Evolutionary conservation across 1,140 invertebrate species (phyloP).

Genomic region (Phthorimaea operculella): DNA sequence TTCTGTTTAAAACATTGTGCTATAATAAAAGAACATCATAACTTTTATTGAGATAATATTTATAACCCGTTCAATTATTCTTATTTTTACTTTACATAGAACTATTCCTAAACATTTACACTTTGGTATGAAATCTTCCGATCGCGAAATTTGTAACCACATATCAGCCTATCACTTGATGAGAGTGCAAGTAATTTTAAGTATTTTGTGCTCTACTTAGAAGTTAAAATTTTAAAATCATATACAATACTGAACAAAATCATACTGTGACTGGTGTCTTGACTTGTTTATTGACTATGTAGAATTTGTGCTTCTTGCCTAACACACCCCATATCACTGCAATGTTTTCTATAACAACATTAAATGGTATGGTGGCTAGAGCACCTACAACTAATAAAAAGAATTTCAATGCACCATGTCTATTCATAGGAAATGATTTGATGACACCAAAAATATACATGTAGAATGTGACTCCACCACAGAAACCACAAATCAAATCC

Average conservation of each 20-base stretch:
- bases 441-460: constrained; percentile 97
- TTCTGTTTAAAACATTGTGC: too few relatives aligned
- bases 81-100: too few relatives aligned
- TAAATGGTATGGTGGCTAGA: constrained; percentile 90
- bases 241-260: constrained; percentile 25
- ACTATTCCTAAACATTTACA: too few relatives aligned
- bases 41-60: too few relatives aligned
- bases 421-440: constrained; percentile 91
- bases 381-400: constrained; percentile 84
- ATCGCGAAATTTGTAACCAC: neutral
- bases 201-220: constrained; percentile 49
- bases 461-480: constrained; percentile 92
- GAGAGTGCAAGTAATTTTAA: constrained; percentile 29
- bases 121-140: too few relatives aligned
- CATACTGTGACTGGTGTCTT: constrained; percentile 70
- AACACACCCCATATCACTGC: constrained; percentile 93
- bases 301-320: constrained; percentile 95
- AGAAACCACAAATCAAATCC: constrained; percentile 89
- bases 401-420: constrained; percentile 85
- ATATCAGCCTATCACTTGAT: constrained; percentile 14
- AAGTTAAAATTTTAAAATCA: constrained; percentile 23
- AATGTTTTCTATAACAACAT: constrained; percentile 93
- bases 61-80: too few relatives aligned
- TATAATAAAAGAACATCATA: too few relatives aligned
- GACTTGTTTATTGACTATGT: constrained; percentile 93